These are phyloP conservation scores for Rynchops niger DNA, from an alignment of 2,113 vertebrate species.

Conservation along the genomic window DNA sequence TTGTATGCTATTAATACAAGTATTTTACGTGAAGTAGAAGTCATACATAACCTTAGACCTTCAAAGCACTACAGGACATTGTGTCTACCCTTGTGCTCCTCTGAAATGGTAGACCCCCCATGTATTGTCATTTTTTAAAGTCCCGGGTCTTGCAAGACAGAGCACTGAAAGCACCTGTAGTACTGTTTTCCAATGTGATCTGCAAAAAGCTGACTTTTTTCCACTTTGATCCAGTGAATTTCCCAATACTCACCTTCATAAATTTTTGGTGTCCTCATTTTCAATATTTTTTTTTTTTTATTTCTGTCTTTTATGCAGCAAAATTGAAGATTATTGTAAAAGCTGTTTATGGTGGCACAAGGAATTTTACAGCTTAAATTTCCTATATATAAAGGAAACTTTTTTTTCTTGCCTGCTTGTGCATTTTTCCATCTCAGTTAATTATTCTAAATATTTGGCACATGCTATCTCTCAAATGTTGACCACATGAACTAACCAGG, in stretches of 20 bases:
- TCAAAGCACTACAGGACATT: background rate
- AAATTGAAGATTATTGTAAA: background rate
- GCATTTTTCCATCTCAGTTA: background rate
- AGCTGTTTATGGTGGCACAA: background rate
- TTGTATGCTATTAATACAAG: background rate
- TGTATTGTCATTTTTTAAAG: background rate
- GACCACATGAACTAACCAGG: background rate
- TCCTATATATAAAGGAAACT: background rate
- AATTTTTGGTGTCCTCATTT: background rate
- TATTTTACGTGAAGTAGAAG: background rate
- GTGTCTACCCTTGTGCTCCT: background rate
- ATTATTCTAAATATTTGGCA: background rate
- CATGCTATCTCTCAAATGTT: background rate
- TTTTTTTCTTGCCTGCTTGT: background rate
- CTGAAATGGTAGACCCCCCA: fast-evolving
- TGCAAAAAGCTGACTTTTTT: background rate
- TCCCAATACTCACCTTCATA: background rate
- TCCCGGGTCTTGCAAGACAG: fast-evolving
- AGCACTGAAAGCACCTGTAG: background rate
- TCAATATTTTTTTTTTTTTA: background rate
- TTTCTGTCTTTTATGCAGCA: background rate
- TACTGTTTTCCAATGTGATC: background rate
- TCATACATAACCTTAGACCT: background rate
- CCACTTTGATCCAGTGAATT: background rate
- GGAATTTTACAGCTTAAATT: background rate